phyloP scores from a whole-genome alignment of 2,888 invertebrate genomes.

The Gortyna flavago region DNA sequence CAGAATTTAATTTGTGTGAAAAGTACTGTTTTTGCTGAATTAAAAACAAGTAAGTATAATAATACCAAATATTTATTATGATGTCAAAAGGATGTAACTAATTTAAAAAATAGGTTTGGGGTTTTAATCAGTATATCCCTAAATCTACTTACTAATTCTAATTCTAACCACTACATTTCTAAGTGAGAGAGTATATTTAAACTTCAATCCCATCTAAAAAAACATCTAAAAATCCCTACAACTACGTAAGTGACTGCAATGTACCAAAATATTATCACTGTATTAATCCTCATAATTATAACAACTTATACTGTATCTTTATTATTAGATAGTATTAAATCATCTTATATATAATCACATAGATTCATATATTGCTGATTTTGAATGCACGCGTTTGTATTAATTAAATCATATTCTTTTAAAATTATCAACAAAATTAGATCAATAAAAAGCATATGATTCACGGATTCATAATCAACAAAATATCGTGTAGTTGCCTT shows the following conservation, averaged over 20 bases:
- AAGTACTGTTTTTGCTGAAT: not conserved
- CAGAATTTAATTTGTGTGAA: not conserved
- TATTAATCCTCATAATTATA: constrained; percentile 41
- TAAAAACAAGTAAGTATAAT: not conserved
- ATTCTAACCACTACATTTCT: not conserved
- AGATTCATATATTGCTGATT: constrained; percentile 46
- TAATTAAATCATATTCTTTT: constrained; percentile 32
- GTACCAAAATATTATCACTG: constrained; percentile 53
- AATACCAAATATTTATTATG: not conserved
- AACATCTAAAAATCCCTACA: constrained; percentile 22
- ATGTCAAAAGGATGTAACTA: not conserved
- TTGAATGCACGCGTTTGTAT: constrained; percentile 47
- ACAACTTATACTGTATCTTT: constrained; percentile 5
- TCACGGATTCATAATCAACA: constrained; percentile 1
- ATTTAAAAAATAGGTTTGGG: not conserved
- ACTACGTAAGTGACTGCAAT: constrained; percentile 28
- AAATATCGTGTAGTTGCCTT: not conserved
- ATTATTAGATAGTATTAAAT: constrained; percentile 15
- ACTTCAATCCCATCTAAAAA: constrained; percentile 38
- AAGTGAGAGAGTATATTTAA: constrained; percentile 36
- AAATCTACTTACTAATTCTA: constrained; percentile 26
- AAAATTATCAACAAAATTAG: constrained; percentile 41
- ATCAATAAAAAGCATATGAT: constrained; percentile 27
- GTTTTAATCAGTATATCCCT: constrained; percentile 31
- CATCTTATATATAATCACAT: constrained; percentile 33